phyloP scores from a whole-genome alignment of 2,888 invertebrate species.

The Drosophila flavopinicola region DNA sequence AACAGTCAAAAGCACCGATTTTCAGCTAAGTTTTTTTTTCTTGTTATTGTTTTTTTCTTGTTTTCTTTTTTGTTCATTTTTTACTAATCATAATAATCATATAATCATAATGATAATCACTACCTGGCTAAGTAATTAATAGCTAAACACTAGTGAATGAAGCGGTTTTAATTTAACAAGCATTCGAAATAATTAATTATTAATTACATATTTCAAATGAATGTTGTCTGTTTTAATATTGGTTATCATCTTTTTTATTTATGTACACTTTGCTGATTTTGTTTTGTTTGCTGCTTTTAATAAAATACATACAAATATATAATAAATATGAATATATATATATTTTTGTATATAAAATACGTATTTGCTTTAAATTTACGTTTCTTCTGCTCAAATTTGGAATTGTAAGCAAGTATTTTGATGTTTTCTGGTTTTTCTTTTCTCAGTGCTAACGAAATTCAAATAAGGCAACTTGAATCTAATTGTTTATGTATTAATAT shows the following conservation, averaged over 20 bases:
- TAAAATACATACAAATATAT: conserved; percentile 70
- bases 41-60: conserved; percentile 30
- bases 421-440: conserved; percentile 16
- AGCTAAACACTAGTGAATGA: conserved; percentile 47
- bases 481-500: conserved; percentile 53
- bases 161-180: conserved; percentile 38
- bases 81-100: conserved; percentile 64
- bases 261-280: conserved; percentile 32
- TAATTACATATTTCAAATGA: conserved; percentile 29
- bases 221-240: conserved; percentile 7
- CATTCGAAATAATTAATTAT: conserved; percentile 23
- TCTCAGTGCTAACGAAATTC: conserved; percentile 76
- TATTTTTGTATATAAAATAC: conserved; percentile 76
- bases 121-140: conserved; percentile 63
- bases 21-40: conserved; percentile 83
- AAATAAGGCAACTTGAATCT: conserved; percentile 81
- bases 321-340: conserved; percentile 45
- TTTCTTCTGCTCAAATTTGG: conserved; percentile 44
- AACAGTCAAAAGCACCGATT: conserved; percentile 85
- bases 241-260: conserved; percentile 18
- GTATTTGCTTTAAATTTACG: conserved; percentile 34
- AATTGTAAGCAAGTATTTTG: conserved; percentile 53
- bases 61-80: conserved; percentile 60
- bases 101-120: conserved; percentile 62
- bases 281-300: conserved; percentile 27